Percentiles rank a stretch among this genome's conserved stretches.
phyloP scores from a whole-genome alignment of 2,113 vertebrate genomes.

The Ptyas mucosa region DNA sequence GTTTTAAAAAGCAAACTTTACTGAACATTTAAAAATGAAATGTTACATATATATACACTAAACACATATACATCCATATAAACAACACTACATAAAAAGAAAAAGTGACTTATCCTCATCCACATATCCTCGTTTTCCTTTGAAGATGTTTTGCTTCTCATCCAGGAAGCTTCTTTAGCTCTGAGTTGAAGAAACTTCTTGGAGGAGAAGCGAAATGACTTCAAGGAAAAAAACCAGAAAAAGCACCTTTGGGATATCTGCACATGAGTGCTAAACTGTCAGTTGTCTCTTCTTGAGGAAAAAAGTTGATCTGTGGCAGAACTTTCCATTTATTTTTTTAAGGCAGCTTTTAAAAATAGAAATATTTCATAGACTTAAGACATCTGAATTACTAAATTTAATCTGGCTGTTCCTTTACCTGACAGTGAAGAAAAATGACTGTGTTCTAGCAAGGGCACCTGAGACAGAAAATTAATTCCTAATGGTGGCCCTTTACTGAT shows the following conservation, averaged over 20 bases:
- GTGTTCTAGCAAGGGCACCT: conserved; percentile 62
- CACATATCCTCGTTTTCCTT: too few relatives aligned
- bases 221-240: too few relatives aligned
- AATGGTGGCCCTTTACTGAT: conserved; percentile 66
- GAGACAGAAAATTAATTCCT: conserved; percentile 72
- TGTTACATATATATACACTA: too few relatives aligned
- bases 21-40: too few relatives aligned
- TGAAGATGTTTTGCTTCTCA: too few relatives aligned
- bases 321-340: conserved; percentile 59
- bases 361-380: conserved; percentile 66
- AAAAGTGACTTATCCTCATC: too few relatives aligned
- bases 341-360: conserved; percentile 39
- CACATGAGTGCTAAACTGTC: not conserved
- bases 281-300: not conserved
- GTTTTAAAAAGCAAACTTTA: too few relatives aligned
- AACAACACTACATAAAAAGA: too few relatives aligned
- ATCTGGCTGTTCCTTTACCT: conserved; percentile 70
- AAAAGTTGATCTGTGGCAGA: conserved; percentile 18
- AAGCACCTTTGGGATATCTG: not conserved
- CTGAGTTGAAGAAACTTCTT: too few relatives aligned
- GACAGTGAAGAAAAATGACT: conserved; percentile 74
- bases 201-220: too few relatives aligned
- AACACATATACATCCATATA: too few relatives aligned
- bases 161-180: too few relatives aligned
- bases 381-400: conserved; percentile 63